Evolutionary conservation across 2,888 invertebrate genomes (phyloP), one percentile per base, ranked within the genome.

Genomic region (Calameuta idolon): DNA sequence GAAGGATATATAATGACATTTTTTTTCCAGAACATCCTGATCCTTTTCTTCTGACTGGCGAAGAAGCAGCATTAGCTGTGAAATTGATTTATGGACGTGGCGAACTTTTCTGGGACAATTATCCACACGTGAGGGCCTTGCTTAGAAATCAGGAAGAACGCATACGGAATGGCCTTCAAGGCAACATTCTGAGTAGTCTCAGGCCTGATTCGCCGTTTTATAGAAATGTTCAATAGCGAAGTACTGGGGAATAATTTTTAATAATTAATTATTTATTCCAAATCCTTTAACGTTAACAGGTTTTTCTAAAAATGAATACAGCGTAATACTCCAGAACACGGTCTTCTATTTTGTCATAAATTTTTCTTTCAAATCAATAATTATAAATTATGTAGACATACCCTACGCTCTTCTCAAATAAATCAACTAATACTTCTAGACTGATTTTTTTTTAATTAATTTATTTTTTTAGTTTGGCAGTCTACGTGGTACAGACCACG

Each of bases 61-160:
- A 92, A 0, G 93, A 93, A 82, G 95, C 95, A 1, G 89, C 93
- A 80, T 91, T 92, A 81, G 94, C 94, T 4, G 93, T 94, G 3
- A 90, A 90, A 74, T 92, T 92, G 82, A 91, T 94, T 12, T 93
- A 93, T 78, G 91, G 92, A 5, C 94, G 93, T 79, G 94, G 94
- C 15, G 92, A 93, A 83, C 92, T 94, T 11, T 95, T 94, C 90
- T 95, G 94, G 89, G 93, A 94, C 77, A 94, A 95, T 75, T 93
- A 94, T 82, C 95, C 95, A 0, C 95, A 95, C 87, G 93, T 93
- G 35, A 91, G 93, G 82, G 94, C 94, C 0, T 87, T 95, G 5
- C 89, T 95, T 12, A 92, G 92, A 69, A 94, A 95, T 87, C 95
- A 95, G 83, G 92, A 94, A 79, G 90, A 93, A 34, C 91, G 95